A percentile compares a stretch with the other conserved stretches of the same genome.
Evolutionary conservation across 2,888 invertebrate species (phyloP).

Genomic region (Junonia oenone): DNA sequence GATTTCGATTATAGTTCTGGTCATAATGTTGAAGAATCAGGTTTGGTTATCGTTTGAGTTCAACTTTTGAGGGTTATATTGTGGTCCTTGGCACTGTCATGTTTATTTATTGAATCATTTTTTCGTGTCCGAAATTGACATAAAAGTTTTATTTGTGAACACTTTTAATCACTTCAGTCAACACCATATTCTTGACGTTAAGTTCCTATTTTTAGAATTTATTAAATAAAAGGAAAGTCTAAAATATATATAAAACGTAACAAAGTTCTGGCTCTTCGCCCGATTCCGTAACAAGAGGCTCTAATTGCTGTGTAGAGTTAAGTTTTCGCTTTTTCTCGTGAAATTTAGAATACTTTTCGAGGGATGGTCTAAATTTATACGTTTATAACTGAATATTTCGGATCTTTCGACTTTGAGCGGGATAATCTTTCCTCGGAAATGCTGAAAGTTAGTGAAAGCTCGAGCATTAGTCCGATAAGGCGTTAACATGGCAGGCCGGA

Average conservation of each 20-base stretch:
- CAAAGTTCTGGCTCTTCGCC: not conserved
- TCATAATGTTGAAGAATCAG: not conserved
- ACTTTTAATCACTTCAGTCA: not conserved
- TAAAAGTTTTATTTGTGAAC: not conserved
- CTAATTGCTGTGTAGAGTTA: not conserved
- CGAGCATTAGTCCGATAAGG: constrained; percentile 3
- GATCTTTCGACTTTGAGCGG: not conserved
- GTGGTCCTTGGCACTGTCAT: not conserved
- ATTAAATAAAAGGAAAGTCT: not conserved
- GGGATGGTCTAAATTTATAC: not conserved
- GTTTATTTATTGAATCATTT: not conserved
- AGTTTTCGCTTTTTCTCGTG: not conserved
- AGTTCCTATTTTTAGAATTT: not conserved
- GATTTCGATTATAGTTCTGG: not conserved
- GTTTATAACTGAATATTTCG: not conserved
- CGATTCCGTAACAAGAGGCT: not conserved
- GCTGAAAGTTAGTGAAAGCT: not conserved
- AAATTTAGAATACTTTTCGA: not conserved
- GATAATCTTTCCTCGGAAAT: not conserved
- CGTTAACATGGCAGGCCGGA: constrained; percentile 7
- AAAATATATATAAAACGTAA: not conserved
- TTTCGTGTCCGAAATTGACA: not conserved
- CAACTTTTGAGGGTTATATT: not conserved
- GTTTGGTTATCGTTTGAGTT: not conserved
- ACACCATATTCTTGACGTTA: not conserved